A percentile compares a stretch with the other conserved stretches of the same genome.
Evolutionary conservation across 2,888 invertebrate genomes (phyloP).

Genomic region (Ellobium chinense): DNA sequence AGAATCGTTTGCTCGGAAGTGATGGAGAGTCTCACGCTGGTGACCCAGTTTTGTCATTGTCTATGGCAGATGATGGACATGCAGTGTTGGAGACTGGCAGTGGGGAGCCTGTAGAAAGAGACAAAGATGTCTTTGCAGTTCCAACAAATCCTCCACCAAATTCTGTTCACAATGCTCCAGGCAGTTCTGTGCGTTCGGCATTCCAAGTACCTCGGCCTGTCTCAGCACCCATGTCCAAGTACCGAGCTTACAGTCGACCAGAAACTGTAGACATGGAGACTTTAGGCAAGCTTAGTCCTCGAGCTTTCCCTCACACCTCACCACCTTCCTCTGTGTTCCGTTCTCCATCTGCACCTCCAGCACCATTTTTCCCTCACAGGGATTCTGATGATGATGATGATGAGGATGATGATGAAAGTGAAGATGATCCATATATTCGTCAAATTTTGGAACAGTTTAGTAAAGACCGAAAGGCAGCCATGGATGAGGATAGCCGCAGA

Average conservation of each 20-base stretch:
- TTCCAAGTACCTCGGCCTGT: conserved; percentile 58
- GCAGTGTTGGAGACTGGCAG: conserved; percentile 8
- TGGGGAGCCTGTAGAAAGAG: not conserved
- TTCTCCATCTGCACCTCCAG: conserved; percentile 71
- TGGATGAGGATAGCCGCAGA: conserved; percentile 54
- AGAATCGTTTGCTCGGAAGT: conserved; percentile 58
- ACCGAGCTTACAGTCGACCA: conserved; percentile 4
- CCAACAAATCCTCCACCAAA: conserved; percentile 15
- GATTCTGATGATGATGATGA: conserved; percentile 62
- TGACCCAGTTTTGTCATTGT: conserved; percentile 32
- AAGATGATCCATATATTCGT: conserved; percentile 55
- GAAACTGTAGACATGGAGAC: conserved; percentile 59
- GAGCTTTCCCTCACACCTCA: conserved; percentile 60
- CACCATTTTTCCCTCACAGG: conserved; percentile 57
- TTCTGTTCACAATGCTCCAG: conserved; percentile 17
- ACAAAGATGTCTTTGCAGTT: not conserved
- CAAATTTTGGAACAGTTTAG: conserved; percentile 53
- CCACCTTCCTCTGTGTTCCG: conserved; percentile 45
- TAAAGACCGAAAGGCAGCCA: conserved; percentile 52
- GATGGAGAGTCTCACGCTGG: conserved; percentile 66
- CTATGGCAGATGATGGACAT: conserved; percentile 22
- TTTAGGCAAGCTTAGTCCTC: conserved; percentile 68
- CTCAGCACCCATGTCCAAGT: conserved; percentile 58
- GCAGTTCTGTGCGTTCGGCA: conserved; percentile 41
- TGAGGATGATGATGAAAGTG: conserved; percentile 56